Percentiles rank a stretch among this genome's conserved stretches.
Evolutionary conservation across 2,888 invertebrate genomes (phyloP).

Genomic region (Hydroisotoma schaefferi): DNA sequence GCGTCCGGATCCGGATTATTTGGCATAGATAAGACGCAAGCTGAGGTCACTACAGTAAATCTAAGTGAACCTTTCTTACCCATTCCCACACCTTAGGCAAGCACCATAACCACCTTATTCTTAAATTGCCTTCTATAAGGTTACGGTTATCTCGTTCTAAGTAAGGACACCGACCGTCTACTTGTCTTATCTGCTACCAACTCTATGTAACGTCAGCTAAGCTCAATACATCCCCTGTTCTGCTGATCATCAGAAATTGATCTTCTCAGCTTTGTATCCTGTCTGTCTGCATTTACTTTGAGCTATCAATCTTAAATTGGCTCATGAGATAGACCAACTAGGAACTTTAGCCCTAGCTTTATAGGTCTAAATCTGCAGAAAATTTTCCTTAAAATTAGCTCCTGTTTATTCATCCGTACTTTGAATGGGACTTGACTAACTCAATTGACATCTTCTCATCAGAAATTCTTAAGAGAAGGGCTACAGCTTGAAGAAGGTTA

Average conservation of each 20-base stretch:
- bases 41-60: too few relatives aligned
- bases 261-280: not conserved
- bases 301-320: not conserved
- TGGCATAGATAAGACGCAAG: too few relatives aligned
- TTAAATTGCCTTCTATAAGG: not conserved
- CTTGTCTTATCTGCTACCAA: not conserved
- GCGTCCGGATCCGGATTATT: too few relatives aligned
- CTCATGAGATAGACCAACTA: slow-evolving; percentile 18
- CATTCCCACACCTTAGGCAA: too few relatives aligned
- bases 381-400: not conserved
- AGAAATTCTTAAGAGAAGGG: not conserved
- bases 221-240: not conserved
- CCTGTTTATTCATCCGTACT: not conserved
- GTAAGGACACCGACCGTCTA: not conserved
- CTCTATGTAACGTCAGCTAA: not conserved
- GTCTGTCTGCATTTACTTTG: not conserved
- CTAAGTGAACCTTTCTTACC: too few relatives aligned
- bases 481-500: not conserved
- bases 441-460: not conserved
- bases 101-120: too few relatives aligned
- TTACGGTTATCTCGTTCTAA: not conserved
- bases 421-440: not conserved
- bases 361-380: slow-evolving; percentile 19
- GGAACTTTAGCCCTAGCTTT: slow-evolving; percentile 29
- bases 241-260: not conserved